Base-by-base conservation (phyloP, 1,140 invertebrate genomes). In the Cotesia vestalis region DNA sequence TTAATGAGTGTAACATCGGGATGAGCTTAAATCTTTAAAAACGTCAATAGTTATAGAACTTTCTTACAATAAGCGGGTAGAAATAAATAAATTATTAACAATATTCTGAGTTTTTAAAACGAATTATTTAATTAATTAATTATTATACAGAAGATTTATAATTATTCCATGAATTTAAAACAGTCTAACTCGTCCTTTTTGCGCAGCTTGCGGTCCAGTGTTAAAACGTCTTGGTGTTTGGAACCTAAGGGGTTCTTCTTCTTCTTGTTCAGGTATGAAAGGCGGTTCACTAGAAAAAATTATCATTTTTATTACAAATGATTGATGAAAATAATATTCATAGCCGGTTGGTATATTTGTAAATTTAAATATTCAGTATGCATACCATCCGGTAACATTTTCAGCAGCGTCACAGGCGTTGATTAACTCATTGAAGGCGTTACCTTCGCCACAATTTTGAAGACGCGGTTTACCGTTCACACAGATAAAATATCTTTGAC, bases 401-500 rank as follows among this genome's bases (percentile, higher is more conserved):
- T 92, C 90, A 14, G 91, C 90, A 40, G 90, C 92, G 73, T 94
- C 94, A 80, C 95, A 97, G 51, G 89, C 86, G 57, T 91, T 90
- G 8, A 89, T 91, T 1, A 91, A 80, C 20, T 94, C 93, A 75
- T 96, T 96, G 84, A 94, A 97, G 3, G 93, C 95, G 27, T 90
- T 89, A 74, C 93, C 94, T 73, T 92, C 90, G 8, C 92, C 93
- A 78, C 95, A 96, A 59, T 90, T 90, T 68, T 92, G 90, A 35
- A 92, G 82, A 57, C 92, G 83, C 0, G 95, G 94, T 73, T 90
- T 90, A 34, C 89, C 89, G 53, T 94, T 91, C 0, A 95, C 89
- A 79, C 95, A 96, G 3, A 96, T 87, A 81, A 92, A 96, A 80
- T 94, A 96, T 77, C 90, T 91, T 77, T 94, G 91, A 81, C 95